These are phyloP conservation scores for Eriosoma lanigerum DNA, from an alignment of 1,140 invertebrate species.

Conservation along the genomic window DNA sequence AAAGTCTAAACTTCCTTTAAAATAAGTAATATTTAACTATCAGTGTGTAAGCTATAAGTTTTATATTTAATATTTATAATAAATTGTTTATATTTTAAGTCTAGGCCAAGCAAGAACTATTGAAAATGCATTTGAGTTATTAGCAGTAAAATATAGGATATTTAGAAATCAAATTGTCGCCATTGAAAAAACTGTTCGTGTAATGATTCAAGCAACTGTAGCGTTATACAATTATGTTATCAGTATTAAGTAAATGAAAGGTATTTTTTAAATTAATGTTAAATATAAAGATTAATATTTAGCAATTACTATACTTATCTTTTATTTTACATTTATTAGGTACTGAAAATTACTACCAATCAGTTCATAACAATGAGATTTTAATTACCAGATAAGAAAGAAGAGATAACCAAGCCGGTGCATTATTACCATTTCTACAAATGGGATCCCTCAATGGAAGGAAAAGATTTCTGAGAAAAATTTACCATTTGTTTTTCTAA, in stretches of 20 bases:
- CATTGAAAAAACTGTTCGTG: neutral
- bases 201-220: neutral
- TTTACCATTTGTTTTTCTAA: neutral
- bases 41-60: neutral
- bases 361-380: neutral
- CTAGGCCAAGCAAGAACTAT: neutral
- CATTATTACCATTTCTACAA: neutral
- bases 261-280: neutral
- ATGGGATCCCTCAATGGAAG: neutral
- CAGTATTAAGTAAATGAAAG: neutral
- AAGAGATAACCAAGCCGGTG: neutral
- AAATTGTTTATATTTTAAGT: neutral
- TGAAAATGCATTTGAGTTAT: conserved; percentile 9
- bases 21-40: conserved; percentile 12
- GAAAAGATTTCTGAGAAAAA: neutral
- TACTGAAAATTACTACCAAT: conserved; percentile 8
- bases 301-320: neutral
- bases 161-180: conserved; percentile 9
- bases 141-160: conserved; percentile 8
- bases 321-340: conserved; percentile 4
- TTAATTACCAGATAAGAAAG: neutral
- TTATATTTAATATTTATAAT: neutral
- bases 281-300: conserved; percentile 4
- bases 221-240: conserved; percentile 11
- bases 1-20: conserved; percentile 3